A percentile compares a stretch with the other conserved stretches of the same genome.
These are phyloP conservation scores for Aphidius colemani DNA, from an alignment of 2,888 invertebrate species.

Conservation along the genomic window DNA sequence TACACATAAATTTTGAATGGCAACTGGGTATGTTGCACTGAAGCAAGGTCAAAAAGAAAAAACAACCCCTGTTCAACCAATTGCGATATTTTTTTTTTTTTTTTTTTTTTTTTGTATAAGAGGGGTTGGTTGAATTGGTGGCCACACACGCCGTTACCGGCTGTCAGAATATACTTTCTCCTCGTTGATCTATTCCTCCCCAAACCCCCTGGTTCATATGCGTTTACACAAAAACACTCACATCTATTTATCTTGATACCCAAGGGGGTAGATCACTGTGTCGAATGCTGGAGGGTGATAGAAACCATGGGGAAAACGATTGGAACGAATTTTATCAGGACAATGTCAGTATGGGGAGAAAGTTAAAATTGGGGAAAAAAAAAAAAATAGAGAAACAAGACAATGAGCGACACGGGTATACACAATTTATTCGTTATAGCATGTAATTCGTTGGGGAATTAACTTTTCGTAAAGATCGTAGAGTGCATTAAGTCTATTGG, in stretches of 20 bases:
- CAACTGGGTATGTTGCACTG: background rate
- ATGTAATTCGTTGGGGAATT: conserved; percentile 41
- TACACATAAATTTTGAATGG: too few species aligned
- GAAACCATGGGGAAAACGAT: background rate
- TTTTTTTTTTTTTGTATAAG: conserved; percentile 14
- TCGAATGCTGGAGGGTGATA: conserved; percentile 20
- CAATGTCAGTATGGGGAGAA: background rate
- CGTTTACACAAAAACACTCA: conserved; percentile 1
- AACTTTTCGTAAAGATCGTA: conserved; percentile 38
- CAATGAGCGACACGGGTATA: conserved; percentile 29
- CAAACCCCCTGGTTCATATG: background rate
- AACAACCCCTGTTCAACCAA: conserved; percentile 29
- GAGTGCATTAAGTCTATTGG: conserved; percentile 39
- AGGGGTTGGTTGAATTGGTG: conserved; percentile 29
- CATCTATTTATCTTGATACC: conserved; percentile 7
- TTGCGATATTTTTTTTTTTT: conserved; percentile 52
- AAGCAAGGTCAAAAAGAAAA: conserved; percentile 1
- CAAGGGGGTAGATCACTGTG: conserved; percentile 10
- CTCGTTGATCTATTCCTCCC: conserved; percentile 26
- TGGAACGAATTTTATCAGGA: background rate
- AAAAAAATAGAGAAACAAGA: conserved; percentile 31
- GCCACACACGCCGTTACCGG: conserved; percentile 23
- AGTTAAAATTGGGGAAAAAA: conserved; percentile 37
- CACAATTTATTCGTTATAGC: conserved; percentile 30
- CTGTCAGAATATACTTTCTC: conserved; percentile 12